Evolutionary conservation across 2,113 vertebrate species (phyloP).

Genomic region (Phrynosoma platyrhinos): DNA sequence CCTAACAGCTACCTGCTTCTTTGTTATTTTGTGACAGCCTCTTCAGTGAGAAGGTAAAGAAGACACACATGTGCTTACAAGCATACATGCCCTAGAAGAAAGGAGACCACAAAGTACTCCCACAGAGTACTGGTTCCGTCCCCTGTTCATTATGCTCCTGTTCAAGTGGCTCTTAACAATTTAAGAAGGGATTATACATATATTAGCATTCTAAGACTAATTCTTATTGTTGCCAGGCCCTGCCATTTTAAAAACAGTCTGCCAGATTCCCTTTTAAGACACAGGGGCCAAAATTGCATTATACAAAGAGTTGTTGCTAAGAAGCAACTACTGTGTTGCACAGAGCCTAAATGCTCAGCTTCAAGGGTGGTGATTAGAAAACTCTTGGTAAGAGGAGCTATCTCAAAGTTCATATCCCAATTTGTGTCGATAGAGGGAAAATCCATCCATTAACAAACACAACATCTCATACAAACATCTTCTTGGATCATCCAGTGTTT

Average conservation of each 20-base stretch:
- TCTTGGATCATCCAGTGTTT: not conserved
- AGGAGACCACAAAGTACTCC: not conserved
- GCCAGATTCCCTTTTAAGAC: not conserved
- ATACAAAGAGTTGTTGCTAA: not conserved
- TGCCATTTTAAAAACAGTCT: not conserved
- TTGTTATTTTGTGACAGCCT: not conserved
- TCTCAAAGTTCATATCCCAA: not conserved
- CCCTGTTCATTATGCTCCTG: not conserved
- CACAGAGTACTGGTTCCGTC: conserved; percentile 19
- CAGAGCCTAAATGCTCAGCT: not conserved
- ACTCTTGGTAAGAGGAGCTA: too few relatives aligned
- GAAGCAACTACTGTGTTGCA: not conserved
- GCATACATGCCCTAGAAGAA: not conserved
- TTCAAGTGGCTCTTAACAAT: conserved; percentile 28
- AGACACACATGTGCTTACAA: not conserved
- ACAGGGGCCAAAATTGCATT: not conserved
- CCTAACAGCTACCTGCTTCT: not conserved
- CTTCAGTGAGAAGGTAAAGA: not conserved
- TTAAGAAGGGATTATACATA: not conserved
- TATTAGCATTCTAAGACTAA: not conserved
- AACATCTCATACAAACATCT: not conserved
- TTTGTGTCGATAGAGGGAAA: not conserved
- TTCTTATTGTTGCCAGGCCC: not conserved
- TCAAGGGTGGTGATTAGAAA: not conserved
- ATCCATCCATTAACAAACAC: not conserved